Conservation (phyloP, 2,797 vertebrate genomes). For the Pseudotriccus pelzelni region DNA sequence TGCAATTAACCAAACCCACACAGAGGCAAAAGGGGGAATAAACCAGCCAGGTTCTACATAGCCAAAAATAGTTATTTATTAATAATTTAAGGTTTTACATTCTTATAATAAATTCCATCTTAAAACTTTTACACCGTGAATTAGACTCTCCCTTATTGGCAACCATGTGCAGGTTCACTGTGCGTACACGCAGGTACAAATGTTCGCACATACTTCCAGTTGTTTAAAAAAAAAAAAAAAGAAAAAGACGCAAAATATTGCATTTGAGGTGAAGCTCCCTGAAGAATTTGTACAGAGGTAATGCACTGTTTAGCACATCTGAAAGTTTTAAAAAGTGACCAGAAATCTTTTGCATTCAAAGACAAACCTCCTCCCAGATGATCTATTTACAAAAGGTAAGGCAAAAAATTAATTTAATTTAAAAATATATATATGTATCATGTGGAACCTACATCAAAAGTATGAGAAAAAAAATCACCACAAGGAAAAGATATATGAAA, state of each 20-base stretch:
- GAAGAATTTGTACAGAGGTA: slow-evolving; percentile 85
- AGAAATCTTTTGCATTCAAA: slow-evolving; percentile 71
- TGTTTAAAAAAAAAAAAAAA: slow-evolving; percentile 66
- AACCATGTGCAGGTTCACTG: slow-evolving; percentile 78
- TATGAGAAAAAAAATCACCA: slow-evolving; percentile 10
- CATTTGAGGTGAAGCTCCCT: slow-evolving; percentile 88
- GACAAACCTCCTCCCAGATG: slow-evolving; percentile 66
- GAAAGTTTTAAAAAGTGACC: slow-evolving; percentile 71
- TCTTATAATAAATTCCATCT: slow-evolving; percentile 87
- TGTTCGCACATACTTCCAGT: slow-evolving; percentile 79
- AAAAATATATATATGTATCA: slow-evolving; percentile 31
- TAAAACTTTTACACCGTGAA: slow-evolving; percentile 76
- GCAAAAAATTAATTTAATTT: slow-evolving; percentile 69
- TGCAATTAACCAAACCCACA: slow-evolving; percentile 1
- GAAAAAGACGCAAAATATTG: slow-evolving; percentile 76
- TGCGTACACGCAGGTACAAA: slow-evolving; percentile 62
- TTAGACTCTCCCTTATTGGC: slow-evolving; percentile 74
- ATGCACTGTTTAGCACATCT: slow-evolving; percentile 81
- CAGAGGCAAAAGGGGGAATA: background rate
- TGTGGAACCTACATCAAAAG: slow-evolving; percentile 56
- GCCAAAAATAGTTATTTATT: slow-evolving; percentile 99
- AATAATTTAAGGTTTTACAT: slow-evolving; percentile 99
- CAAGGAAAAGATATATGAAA: slow-evolving; percentile 29
- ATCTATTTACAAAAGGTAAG: slow-evolving; percentile 82
- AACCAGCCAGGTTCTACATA: slow-evolving; percentile 77